Evolutionary conservation across 2,797 vertebrate species (phyloP), one percentile per base, ranked within the genome.

Genomic region (Hoplostethus atlanticus): DNA sequence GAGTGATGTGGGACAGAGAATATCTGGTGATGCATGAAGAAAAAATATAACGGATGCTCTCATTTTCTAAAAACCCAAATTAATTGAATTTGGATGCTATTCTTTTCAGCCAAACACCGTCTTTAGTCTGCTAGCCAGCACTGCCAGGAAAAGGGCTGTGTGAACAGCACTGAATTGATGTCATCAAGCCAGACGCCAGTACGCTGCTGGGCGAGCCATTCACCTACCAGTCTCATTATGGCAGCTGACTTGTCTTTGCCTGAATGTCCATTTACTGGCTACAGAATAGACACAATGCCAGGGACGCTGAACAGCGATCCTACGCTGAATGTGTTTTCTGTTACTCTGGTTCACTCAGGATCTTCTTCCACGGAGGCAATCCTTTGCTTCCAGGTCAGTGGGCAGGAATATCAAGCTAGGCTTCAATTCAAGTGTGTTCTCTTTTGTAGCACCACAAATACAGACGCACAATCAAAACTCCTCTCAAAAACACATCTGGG

Each of bases 331-430:
- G 71, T 73, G 52, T 77, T 71, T 74, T 76, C 62, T 73, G 50
- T 40, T 51, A 72, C 84, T 77, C 48, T 68, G 76, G 64, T 52
- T 82, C 65, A 60, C 58, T 83, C 60, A 30, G 48, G 75, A 80
- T 81, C 68, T 72, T 71, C 74, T 69, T 80, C 70, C 85, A 89
- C 66, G 46, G 59, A 77, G 63, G 60, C 59, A 52, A 71, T 70
- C 58, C 28, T 79, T 91, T 81, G 48, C 86, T 91, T 93, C 90
- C 84, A 85, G 91, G 86, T 92, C 91, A 90, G 78, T 67, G 87
- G 89, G 72, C 77, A 60, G 59, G 74, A 87, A 86, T 61, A 76
- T 66, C 57, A 67, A 76, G 82, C 80, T 47, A 25, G 73, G 40
- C 61, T 75, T 52, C 62, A 68, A 66, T 76, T 64, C 59, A 67